A percentile compares a stretch with the other conserved stretches of the same genome.
Conservation (phyloP, 2,888 invertebrate genomes). For the Drosophila putrida region DNA sequence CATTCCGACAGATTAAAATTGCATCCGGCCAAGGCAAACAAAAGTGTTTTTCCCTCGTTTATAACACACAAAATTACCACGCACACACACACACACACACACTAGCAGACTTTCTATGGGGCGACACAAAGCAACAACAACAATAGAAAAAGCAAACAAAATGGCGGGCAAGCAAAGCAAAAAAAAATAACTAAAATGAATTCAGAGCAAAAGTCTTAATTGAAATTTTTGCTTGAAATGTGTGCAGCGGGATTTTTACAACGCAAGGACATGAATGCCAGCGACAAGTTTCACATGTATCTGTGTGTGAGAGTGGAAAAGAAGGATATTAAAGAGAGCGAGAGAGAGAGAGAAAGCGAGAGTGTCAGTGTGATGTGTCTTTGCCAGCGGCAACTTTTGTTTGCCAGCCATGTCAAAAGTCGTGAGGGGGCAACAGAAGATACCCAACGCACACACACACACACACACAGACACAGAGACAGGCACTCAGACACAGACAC, state of each 20-base stretch:
- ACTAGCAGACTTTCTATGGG: slow-evolving; percentile 35
- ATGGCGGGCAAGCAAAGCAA: slow-evolving; percentile 41
- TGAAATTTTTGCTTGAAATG: slow-evolving; percentile 79
- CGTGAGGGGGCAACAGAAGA: slow-evolving; percentile 39
- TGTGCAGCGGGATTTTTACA: slow-evolving; percentile 65
- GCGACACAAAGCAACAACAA: slow-evolving; percentile 48
- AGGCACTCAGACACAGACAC: slow-evolving; percentile 8
- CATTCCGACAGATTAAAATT: slow-evolving; percentile 79
- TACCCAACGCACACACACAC: slow-evolving; percentile 12
- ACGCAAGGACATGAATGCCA: slow-evolving; percentile 61
- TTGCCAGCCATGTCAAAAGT: slow-evolving; percentile 70
- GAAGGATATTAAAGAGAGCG: neutral
- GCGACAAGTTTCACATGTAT: slow-evolving; percentile 36
- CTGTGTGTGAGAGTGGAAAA: neutral
- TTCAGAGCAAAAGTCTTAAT: slow-evolving; percentile 80
- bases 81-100: slow-evolving; percentile 21
- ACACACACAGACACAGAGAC: neutral
- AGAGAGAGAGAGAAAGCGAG: slow-evolving; percentile 12
- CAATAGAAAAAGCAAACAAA: slow-evolving; percentile 30
- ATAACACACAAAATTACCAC: slow-evolving; percentile 61
- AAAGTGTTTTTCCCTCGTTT: slow-evolving; percentile 71
- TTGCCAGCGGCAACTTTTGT: slow-evolving; percentile 69
- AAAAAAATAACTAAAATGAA: slow-evolving; percentile 64
- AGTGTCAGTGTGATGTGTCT: slow-evolving; percentile 28
- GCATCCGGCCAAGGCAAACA: slow-evolving; percentile 76